phyloP scores from a whole-genome alignment of 2,113 vertebrate genomes.

The Petaurus breviceps region DNA sequence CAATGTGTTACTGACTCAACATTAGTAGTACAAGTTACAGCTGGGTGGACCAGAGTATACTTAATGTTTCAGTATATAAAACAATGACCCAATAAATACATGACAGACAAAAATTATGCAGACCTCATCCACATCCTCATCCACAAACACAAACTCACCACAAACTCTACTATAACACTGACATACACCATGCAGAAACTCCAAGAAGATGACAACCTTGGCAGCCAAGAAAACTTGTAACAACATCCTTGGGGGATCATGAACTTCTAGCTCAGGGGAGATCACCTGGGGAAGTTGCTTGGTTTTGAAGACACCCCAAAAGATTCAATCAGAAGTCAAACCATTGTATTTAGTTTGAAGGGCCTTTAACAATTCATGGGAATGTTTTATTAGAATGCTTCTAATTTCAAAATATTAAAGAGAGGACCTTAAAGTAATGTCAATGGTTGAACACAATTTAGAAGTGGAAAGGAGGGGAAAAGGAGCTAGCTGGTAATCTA shows the following conservation, averaged over 20 bases:
- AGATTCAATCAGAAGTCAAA: background rate
- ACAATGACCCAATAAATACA: background rate
- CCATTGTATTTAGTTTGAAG: background rate
- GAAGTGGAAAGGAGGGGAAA: conserved; percentile 33
- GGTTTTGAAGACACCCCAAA: conserved; percentile 14
- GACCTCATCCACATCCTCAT: background rate
- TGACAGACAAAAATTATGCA: background rate
- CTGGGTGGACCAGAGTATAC: background rate
- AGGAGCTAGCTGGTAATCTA: background rate
- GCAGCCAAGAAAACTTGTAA: background rate
- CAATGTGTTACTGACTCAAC: background rate
- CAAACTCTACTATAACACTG: background rate
- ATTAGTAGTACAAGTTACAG: background rate
- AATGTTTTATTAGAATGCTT: conserved; percentile 3
- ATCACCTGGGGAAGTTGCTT: background rate
- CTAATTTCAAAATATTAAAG: conserved; percentile 31
- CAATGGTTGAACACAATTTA: background rate
- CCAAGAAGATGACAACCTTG: conserved; percentile 2
- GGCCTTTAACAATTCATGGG: conserved; percentile 25
- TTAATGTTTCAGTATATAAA: background rate
- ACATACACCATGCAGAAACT: background rate
- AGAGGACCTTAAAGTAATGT: background rate
- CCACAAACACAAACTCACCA: background rate
- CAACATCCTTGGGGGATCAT: background rate
- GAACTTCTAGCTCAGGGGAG: background rate